Percentiles rank a stretch among this genome's conserved stretches.
Evolutionary conservation across 2,113 vertebrate species (phyloP).

Genomic region (Pantherophis guttatus): DNA sequence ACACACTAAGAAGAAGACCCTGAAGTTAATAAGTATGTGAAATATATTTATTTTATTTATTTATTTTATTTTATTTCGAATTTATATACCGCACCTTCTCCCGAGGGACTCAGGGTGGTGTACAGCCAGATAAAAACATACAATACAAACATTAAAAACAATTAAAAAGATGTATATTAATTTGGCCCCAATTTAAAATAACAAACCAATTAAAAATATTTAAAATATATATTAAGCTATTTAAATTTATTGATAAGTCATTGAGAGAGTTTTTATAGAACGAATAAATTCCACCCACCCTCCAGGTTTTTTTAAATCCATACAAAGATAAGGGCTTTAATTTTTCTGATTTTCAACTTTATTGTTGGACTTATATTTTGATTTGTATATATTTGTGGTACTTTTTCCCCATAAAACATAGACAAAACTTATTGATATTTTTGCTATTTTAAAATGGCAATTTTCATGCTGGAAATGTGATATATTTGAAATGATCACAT

Average conservation of each 20-base stretch:
- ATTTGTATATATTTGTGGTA: not conserved
- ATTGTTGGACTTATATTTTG: not conserved
- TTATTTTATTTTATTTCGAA: no score
- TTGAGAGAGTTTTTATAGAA: not conserved
- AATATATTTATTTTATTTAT: not conserved
- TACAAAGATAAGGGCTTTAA: not conserved
- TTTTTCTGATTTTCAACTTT: not conserved
- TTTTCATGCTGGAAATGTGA: not conserved
- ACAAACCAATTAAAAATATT: no score
- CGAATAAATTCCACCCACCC: not conserved
- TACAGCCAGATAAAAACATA: no score
- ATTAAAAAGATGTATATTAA: no score
- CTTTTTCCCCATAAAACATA: not conserved
- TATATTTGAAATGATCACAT: not conserved
- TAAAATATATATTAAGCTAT: no score
- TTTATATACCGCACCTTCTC: no score
- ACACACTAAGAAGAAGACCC: not conserved
- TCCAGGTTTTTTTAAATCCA: not conserved
- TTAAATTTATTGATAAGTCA: not conserved
- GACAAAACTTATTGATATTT: not conserved
- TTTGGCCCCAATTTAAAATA: no score
- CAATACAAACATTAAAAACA: no score
- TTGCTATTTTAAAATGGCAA: not conserved
- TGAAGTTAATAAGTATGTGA: not conserved
- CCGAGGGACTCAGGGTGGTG: no score